Evolutionary conservation across 92 coral and sea anemone genomes (phyloP).

Genomic region (Pocillopora meandrina): DNA sequence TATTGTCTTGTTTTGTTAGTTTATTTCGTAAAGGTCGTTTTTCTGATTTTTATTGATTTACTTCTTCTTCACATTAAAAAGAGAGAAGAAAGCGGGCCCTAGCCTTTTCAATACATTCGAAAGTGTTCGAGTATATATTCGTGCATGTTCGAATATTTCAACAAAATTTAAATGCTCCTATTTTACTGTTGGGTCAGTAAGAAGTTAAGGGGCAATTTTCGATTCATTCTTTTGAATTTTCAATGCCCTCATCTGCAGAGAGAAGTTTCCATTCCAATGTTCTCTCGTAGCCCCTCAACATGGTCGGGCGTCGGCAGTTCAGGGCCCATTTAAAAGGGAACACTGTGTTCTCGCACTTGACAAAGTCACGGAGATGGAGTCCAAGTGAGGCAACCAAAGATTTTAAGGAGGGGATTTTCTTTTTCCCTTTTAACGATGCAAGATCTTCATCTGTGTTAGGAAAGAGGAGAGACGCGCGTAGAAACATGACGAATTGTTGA

Average conservation of each 20-base stretch:
- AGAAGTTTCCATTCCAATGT: slow-evolving; percentile 53
- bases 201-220: neutral
- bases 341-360: slow-evolving; percentile 55
- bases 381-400: slow-evolving; percentile 53
- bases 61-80: no score
- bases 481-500: slow-evolving; percentile 47
- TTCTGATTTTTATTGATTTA: no score
- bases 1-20: no score
- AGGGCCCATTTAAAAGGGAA: slow-evolving; percentile 62
- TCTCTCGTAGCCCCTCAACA: slow-evolving; percentile 50
- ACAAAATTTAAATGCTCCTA: no score
- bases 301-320: slow-evolving; percentile 50
- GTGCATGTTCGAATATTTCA: no score
- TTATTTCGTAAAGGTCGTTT: no score
- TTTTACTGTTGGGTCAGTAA: neutral
- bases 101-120: no score
- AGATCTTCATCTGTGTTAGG: slow-evolving; percentile 20
- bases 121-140: no score
- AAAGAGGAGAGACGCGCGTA: slow-evolving; percentile 62
- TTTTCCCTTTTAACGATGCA: slow-evolving; percentile 6
- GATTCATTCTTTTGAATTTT: neutral
- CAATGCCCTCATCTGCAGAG: neutral
- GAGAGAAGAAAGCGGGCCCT: no score
- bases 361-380: slow-evolving; percentile 59
- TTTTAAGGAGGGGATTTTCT: slow-evolving; percentile 16